These are phyloP conservation scores for Trichacis sp. DNA, from an alignment of 2,888 invertebrate species.

Conservation along the genomic window DNA sequence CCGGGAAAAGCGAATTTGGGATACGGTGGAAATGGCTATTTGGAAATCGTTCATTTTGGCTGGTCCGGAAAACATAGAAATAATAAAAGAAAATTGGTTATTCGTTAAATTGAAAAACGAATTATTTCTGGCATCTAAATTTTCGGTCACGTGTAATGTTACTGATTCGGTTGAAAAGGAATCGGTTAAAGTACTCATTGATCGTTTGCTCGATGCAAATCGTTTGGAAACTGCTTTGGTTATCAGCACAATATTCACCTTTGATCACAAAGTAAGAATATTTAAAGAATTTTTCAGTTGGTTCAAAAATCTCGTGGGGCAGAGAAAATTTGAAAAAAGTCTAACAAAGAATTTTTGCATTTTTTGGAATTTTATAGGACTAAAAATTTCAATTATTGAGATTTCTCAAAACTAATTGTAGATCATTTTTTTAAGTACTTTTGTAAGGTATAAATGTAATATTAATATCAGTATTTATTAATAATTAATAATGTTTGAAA, in stretches of 20 bases:
- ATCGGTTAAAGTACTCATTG: constrained; percentile 67
- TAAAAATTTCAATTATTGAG: too few species aligned
- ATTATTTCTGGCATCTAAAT: constrained; percentile 52
- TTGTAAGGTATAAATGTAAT: too few species aligned
- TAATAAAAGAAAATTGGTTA: constrained; percentile 43
- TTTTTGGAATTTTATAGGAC: too few species aligned
- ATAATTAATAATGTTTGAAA: too few species aligned
- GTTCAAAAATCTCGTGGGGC: too few species aligned
- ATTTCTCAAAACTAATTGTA: too few species aligned
- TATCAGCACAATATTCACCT: constrained; percentile 68
- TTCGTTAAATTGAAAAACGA: constrained; percentile 61
- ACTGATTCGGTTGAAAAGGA: constrained; percentile 50
- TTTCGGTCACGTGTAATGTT: constrained; percentile 52
- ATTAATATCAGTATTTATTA: too few species aligned
- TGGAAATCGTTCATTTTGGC: constrained; percentile 66
- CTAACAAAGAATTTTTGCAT: too few species aligned
- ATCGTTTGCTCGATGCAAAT: constrained; percentile 72
- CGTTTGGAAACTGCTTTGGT: constrained; percentile 75
- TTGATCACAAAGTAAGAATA: constrained; percentile 57
- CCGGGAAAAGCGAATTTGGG: constrained; percentile 52
- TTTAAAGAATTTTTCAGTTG: too few species aligned
- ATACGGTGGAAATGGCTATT: constrained; percentile 65
- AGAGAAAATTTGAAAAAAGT: too few species aligned
- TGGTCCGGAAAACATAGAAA: constrained; percentile 56
- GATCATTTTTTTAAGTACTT: too few species aligned